A percentile compares a stretch with the other conserved stretches of the same genome.
These are phyloP conservation scores for Chionodraco myersi DNA, from an alignment of 2,113 vertebrate genomes.

Conservation along the genomic window DNA sequence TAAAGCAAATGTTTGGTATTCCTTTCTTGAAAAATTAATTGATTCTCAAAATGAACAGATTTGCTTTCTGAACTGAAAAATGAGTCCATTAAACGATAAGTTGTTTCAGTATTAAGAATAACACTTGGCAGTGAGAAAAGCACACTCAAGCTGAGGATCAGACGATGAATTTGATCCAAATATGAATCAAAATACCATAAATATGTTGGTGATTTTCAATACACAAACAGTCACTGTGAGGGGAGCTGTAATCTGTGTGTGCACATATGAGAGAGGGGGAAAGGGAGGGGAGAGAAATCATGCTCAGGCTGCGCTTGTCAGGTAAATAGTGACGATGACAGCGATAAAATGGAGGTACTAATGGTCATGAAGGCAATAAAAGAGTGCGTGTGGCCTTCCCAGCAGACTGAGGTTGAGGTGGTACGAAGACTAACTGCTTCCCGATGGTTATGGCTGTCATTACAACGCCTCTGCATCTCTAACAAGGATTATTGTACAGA, in stretches of 20 bases:
- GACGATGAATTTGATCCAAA: slow-evolving; percentile 10
- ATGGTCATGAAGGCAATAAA: slow-evolving; percentile 76
- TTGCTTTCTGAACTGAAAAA: neutral
- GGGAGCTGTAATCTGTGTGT: neutral
- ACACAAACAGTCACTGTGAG: neutral
- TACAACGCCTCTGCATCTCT: slow-evolving; percentile 71
- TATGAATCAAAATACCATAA: neutral
- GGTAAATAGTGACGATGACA: slow-evolving; percentile 65
- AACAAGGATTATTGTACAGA: slow-evolving; percentile 74
- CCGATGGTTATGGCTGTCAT: slow-evolving; percentile 74
- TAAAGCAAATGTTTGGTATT: neutral
- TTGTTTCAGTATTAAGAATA: neutral
- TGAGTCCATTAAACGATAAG: neutral
- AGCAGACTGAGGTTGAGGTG: slow-evolving; percentile 63
- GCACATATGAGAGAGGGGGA: neutral
- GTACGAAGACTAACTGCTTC: slow-evolving; percentile 62
- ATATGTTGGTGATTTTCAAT: neutral
- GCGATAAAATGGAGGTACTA: slow-evolving; percentile 66
- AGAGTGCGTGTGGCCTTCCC: slow-evolving; percentile 55
- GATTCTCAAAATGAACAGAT: neutral
- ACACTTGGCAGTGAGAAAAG: neutral
- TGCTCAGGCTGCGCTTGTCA: slow-evolving; percentile 66
- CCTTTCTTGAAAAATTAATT: slow-evolving; percentile 1
- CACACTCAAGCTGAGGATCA: neutral
- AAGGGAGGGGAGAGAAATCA: neutral